Conservation (phyloP, 37 sponge, comb jelly and placozoan species). For the Aphrocallistes beatrix region DNA sequence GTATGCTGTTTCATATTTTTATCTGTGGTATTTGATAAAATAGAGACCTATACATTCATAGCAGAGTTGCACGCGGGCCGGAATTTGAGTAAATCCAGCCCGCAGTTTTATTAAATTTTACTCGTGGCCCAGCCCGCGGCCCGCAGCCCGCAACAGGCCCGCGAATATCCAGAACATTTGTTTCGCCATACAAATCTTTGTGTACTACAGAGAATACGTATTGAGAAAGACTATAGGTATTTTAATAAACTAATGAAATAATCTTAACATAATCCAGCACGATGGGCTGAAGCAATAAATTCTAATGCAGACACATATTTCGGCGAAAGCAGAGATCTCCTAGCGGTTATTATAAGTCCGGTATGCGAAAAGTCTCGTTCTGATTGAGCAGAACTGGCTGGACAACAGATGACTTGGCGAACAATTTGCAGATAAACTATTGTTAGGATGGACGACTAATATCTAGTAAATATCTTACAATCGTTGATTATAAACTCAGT, state of each 20-base stretch:
- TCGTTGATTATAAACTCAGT: too few relatives aligned
- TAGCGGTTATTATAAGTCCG: slow-evolving; percentile 19
- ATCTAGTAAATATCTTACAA: too few relatives aligned
- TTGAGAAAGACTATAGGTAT: slow-evolving; percentile 14
- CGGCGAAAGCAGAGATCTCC: slow-evolving; percentile 15
- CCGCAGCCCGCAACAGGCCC: background rate
- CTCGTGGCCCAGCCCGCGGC: background rate
- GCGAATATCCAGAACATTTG: slow-evolving; percentile 19
- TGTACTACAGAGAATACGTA: slow-evolving; percentile 10
- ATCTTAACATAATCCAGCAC: slow-evolving; percentile 13
- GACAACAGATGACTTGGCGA: slow-evolving; percentile 19
- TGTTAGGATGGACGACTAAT: too few relatives aligned
- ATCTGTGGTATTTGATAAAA: too few relatives aligned
- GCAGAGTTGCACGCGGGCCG: slow-evolving; percentile 18
- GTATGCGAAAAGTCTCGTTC: slow-evolving; percentile 20
- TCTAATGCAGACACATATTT: slow-evolving; percentile 16
- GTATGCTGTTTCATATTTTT: too few relatives aligned
- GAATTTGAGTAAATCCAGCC: background rate
- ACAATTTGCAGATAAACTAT: too few relatives aligned
- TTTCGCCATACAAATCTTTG: slow-evolving; percentile 13
- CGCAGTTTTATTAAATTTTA: background rate
- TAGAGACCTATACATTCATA: too few relatives aligned
- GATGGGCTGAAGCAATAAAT: slow-evolving; percentile 17
- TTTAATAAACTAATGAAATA: slow-evolving; percentile 14
- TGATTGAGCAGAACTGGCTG: slow-evolving; percentile 17